Conservation (phyloP, 1,140 invertebrate genomes). For the Proctacanthus coquilletti region DNA sequence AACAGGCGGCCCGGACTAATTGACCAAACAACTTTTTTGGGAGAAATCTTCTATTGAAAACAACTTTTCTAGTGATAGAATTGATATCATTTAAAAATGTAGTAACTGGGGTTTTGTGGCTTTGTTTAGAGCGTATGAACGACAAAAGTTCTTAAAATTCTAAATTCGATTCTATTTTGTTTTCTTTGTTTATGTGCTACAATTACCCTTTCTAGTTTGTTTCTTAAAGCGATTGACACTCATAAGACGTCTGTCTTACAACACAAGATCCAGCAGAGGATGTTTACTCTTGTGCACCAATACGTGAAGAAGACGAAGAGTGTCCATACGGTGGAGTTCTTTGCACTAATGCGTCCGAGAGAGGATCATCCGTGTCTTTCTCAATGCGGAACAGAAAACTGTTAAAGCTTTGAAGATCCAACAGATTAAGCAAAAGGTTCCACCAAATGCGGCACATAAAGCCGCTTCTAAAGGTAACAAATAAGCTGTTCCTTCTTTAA, state of each 20-base stretch:
- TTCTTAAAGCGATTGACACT: slow-evolving; percentile 62
- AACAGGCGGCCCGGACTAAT: too few relatives aligned
- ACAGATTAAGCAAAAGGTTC: slow-evolving; percentile 45
- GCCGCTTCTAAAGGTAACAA: slow-evolving; percentile 14
- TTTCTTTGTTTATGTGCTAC: too few relatives aligned
- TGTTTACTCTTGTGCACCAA: slow-evolving; percentile 91
- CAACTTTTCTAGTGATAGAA: too few relatives aligned
- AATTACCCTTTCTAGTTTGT: slow-evolving; percentile 21
- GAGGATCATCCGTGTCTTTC: slow-evolving; percentile 90
- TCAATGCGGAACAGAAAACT: slow-evolving; percentile 98
- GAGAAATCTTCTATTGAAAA: too few relatives aligned
- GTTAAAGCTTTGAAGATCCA: slow-evolving; percentile 89
- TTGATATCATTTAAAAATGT: too few relatives aligned
- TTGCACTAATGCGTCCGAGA: slow-evolving; percentile 91
- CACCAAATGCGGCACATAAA: slow-evolving; percentile 27
- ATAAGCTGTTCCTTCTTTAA: too few relatives aligned
- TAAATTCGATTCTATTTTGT: too few relatives aligned
- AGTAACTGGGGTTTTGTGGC: too few relatives aligned
- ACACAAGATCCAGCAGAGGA: slow-evolving; percentile 91
- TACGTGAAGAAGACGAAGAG: slow-evolving; percentile 93
- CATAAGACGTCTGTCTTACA: slow-evolving; percentile 89
- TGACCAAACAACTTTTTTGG: too few relatives aligned
- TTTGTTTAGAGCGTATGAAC: too few relatives aligned
- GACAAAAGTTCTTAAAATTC: too few relatives aligned
- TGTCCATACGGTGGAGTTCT: slow-evolving; percentile 91